Base-by-base conservation (phyloP, 92 coral and sea anemone genomes). In the Ricordea florida region DNA sequence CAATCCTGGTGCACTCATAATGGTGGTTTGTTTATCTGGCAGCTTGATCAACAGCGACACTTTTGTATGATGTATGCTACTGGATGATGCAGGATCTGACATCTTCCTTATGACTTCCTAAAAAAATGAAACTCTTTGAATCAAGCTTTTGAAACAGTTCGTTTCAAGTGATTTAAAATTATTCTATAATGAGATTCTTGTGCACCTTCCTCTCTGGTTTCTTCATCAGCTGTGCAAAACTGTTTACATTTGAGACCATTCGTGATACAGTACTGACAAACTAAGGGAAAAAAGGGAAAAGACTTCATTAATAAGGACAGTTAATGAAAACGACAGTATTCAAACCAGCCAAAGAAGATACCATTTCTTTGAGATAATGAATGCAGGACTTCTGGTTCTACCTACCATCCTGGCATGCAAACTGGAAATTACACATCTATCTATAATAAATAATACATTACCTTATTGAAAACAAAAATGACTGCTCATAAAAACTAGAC, bases 1-100 rank as follows among this genome's bases (percentile, higher is more conserved):
- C 97, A 91, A 81, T 46, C 97, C 97, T 33, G 97, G 93, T 5
- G 87, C 92, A 63, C 93, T 79, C 86, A 91, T 79, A 33, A 91
- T 52, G 3, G 97, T 87, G 14, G 97, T 78, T 71, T 91, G 92
- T 47, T 87, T 83, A 49, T 91, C 88, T 22, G 97, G 97, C 11
- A 91, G 74, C 42, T 87, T 91, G 32, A 87, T 79, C 68, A 91
- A 79, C 51, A 91, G 83, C 45, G 97, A 87, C 33, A 80, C 88
- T 56, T 91, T 87, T 1, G 83, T 85, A 40, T 80, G 79, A 30
- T 72, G 78, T 46, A 87, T 57, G 23, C 59, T 58, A 36, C 81
- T 45, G 34, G 82, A 57, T 36, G 60, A 48, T 33, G 33, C 77
- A 1, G 92, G 90, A 57, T 90, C 92, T 34, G 89, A 70, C 24